Base-by-base conservation (phyloP, 2,888 invertebrate genomes). In the Acleris literana region DNA sequence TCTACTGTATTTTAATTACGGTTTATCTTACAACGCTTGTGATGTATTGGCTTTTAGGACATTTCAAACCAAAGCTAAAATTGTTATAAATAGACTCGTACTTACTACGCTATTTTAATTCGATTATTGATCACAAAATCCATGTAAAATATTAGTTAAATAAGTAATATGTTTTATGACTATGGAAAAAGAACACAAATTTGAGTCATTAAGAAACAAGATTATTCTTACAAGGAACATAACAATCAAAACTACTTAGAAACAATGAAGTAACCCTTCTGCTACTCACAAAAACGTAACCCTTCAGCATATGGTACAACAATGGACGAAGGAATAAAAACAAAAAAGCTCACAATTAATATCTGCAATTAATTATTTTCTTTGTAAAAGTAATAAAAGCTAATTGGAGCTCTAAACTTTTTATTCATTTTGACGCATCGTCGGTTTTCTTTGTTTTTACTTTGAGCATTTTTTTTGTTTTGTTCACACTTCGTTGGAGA, bases 341-440 rank as follows among this genome's bases (percentile, higher is more conserved):
- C 84, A 88, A 90, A 86, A 85, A 83, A 83, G 75, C 76, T 79
- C 79, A 87, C 86, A 90, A 92, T 91, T 90, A 91, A 90, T 89
- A 87, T 85, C 82, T 76, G 80, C 86, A 88, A 91, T 91, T 89
- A 91, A 86, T 87, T 83, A 76, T 77, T 74, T 82, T 84, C 85
- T 84, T 89, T 88, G 85, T 88, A 62, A 71, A 75, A 77, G 71
- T 76, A 74, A 78, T 74, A 76, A 73, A 76, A 77, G 74, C 70
- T 63, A 69, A 72, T 74, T 70, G 69, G 69, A 72, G 71, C 74
- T 67, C 70, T 68, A 54, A 70, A 74, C 69, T 66, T 71, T 73
- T 70, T 63, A 65, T 74, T 68, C 61, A 74, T 76, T 77, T 74
- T 76, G 71, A 76, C 72, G 76, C 74, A 72, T 74, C 74, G 71